Conservation (phyloP, 2,113 vertebrate genomes). For the Festucalex cinctus region DNA sequence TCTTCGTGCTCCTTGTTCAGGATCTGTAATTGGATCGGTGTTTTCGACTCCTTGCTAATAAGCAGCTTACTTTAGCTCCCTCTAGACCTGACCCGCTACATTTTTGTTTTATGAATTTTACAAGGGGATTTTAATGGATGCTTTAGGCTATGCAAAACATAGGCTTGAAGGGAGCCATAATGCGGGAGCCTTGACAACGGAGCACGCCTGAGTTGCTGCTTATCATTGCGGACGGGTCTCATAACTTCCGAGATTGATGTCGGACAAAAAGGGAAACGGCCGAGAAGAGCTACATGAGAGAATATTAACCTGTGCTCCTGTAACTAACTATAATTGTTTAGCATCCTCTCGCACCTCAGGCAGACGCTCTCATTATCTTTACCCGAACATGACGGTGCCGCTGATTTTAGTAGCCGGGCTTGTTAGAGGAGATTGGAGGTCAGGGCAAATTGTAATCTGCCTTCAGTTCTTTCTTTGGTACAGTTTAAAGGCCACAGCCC, state of each 20-base stretch:
- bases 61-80: conserved; percentile 99
- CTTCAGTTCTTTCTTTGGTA: conserved; percentile 52
- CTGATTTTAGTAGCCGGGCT: conserved; percentile 76
- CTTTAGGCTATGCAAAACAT: conserved; percentile 99
- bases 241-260: conserved; percentile 95
- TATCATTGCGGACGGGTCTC: conserved; percentile 98
- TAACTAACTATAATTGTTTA: conserved; percentile 97
- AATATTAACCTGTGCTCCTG: conserved; percentile 98
- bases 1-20: conserved; percentile 93
- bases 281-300: conserved; percentile 85
- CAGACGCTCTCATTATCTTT: conserved; percentile 90
- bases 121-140: conserved; percentile 99
- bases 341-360: conserved; percentile 87
- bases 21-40: conserved; percentile 99
- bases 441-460: conserved; percentile 60
- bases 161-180: conserved; percentile 92
- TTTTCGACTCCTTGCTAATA: conserved; percentile 99
- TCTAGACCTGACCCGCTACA: conserved; percentile 98
- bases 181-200: conserved; percentile 89
- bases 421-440: conserved; percentile 65
- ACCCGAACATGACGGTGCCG: conserved; percentile 86
- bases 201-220: conserved; percentile 93
- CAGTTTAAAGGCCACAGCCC: conserved; percentile 37
- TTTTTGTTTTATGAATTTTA: conserved; percentile 99
- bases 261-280: conserved; percentile 82